phyloP scores from a whole-genome alignment of 2,113 vertebrate genomes.

The Oplegnathus fasciatus region DNA sequence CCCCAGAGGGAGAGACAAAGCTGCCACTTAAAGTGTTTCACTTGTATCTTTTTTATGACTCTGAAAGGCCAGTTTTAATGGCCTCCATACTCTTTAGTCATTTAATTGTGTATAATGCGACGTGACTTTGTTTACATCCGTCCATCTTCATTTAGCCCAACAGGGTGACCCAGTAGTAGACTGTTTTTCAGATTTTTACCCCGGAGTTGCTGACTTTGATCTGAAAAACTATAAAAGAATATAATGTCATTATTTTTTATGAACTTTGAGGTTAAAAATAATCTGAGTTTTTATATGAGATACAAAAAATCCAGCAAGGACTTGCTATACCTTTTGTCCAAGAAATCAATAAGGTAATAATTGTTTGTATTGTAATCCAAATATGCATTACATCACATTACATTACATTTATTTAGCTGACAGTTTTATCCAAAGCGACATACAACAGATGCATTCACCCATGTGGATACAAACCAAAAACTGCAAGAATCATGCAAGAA shows the following conservation, averaged over 20 bases:
- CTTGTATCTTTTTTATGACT: conserved; percentile 72
- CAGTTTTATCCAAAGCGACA: too few relatives aligned
- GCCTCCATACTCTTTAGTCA: background rate
- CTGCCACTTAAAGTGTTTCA: conserved; percentile 76
- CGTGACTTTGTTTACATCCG: conserved; percentile 24
- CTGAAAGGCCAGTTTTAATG: conserved; percentile 54
- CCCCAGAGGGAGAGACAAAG: conserved; percentile 78
- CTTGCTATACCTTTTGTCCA: background rate
- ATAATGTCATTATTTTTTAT: too few relatives aligned
- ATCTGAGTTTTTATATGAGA: background rate
- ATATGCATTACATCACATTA: too few relatives aligned
- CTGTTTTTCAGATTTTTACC: too few relatives aligned
- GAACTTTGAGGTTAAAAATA: background rate
- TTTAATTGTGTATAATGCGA: background rate
- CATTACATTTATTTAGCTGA: too few relatives aligned
- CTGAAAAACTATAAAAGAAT: background rate
- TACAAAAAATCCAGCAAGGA: background rate
- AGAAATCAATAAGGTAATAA: background rate
- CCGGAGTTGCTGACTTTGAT: background rate
- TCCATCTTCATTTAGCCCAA: background rate
- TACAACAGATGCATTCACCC: too few relatives aligned
- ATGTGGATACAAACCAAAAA: too few relatives aligned
- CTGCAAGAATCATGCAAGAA: too few relatives aligned
- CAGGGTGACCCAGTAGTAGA: background rate
- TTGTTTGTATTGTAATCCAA: background rate